Percentiles rank a stretch among this genome's conserved stretches.
phyloP scores from a whole-genome alignment of 2,888 invertebrate genomes.

The Falcaria lacertinaria region DNA sequence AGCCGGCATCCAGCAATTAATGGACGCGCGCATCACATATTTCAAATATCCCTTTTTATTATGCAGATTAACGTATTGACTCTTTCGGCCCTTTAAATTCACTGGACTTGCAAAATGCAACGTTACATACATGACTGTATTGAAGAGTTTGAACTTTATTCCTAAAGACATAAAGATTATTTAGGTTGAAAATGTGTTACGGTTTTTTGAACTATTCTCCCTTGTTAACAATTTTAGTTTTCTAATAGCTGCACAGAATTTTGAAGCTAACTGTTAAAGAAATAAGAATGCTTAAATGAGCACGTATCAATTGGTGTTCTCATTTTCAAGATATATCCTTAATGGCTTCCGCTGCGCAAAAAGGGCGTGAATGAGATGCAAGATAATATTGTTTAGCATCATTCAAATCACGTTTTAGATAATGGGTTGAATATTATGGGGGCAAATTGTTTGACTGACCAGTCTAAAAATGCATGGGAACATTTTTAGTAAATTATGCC shows the following conservation, averaged over 20 bases:
- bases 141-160: conserved; percentile 7
- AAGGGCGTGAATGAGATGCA: conserved; percentile 39
- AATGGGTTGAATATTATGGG: conserved; percentile 55
- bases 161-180: not conserved
- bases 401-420: conserved; percentile 49
- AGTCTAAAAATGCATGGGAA: conserved; percentile 38
- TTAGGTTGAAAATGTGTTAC: not conserved
- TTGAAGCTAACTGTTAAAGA: conserved; percentile 7
- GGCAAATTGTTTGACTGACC: conserved; percentile 56
- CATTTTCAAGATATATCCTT: conserved; percentile 30
- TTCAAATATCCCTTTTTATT: conserved; percentile 70
- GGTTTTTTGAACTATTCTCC: not conserved
- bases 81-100: conserved; percentile 32
- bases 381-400: conserved; percentile 43
- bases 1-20: conserved; percentile 70
- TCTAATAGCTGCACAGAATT: conserved; percentile 1
- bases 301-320: conserved; percentile 9
- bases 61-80: conserved; percentile 76
- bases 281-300: conserved; percentile 3
- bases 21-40: conserved; percentile 58
- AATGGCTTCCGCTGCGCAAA: conserved; percentile 41
- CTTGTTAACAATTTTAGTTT: not conserved
- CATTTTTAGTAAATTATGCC: conserved; percentile 17
- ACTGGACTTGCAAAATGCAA: conserved; percentile 23
- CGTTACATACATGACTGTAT: not conserved